Conservation (phyloP, 2,113 vertebrate species). For the Phyllostomus discolor region DNA sequence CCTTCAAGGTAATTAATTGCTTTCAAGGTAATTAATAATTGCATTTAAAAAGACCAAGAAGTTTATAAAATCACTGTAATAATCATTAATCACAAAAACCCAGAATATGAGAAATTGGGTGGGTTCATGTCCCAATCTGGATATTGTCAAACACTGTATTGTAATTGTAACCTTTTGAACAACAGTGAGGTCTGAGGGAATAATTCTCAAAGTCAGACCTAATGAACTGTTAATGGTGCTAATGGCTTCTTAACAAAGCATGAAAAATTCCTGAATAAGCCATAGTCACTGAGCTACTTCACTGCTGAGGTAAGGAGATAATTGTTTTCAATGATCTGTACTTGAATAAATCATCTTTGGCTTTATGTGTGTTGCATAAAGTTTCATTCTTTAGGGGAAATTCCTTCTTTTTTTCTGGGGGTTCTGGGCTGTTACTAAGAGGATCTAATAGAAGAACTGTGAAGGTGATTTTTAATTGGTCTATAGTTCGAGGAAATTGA, state of each 20-base stretch:
- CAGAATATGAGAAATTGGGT: background rate
- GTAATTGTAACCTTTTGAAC: background rate
- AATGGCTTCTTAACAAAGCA: slow-evolving; percentile 58
- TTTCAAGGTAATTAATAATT: background rate
- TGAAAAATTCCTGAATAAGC: slow-evolving; percentile 41
- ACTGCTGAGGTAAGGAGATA: background rate
- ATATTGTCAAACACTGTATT: background rate
- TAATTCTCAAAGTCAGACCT: slow-evolving; percentile 45
- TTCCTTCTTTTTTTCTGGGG: background rate
- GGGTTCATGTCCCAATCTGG: background rate
- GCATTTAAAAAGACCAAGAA: background rate
- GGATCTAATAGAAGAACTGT: background rate
- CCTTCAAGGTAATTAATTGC: background rate
- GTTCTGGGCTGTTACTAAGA: background rate
- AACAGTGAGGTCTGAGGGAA: background rate
- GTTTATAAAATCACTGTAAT: background rate
- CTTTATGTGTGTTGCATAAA: background rate
- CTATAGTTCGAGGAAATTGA: background rate
- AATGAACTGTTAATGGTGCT: slow-evolving; percentile 2
- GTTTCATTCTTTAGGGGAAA: background rate
- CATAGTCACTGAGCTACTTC: background rate
- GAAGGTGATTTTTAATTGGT: background rate
- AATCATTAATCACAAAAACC: background rate
- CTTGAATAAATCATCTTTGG: background rate
- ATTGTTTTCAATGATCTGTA: background rate